Base-by-base conservation (phyloP, 2,797 vertebrate species). In the Thripadectes ignobilis region DNA sequence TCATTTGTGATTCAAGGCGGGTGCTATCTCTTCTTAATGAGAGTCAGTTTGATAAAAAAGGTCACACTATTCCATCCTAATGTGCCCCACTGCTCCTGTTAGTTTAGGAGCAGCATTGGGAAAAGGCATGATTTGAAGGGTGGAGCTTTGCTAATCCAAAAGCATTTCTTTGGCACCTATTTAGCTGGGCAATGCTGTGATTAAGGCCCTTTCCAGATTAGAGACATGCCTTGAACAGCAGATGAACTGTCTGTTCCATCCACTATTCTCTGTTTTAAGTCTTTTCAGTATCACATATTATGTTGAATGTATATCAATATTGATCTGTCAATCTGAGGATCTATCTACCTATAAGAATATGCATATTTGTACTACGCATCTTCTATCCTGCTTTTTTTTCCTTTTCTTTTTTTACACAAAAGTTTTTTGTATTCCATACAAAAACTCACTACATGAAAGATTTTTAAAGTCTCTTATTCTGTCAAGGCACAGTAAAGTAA, bases 21-120 rank as follows among this genome's bases (percentile, higher is more conserved):
- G 16, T 89, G 19, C 38, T 92, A 88, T 90, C 95, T 92, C 48
- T 82, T 76, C 92, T 76, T 73, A 89, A 85, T 7, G 29, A 90
- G 82, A 92, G 59, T 46, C 59, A 45, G 41, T 73, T 88, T 75
- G 80, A 94, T 90, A 94, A 95, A 93, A 79, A 92, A 81, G 93
- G 88, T 88, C 77, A 86, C 43, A 41, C 68, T 85, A 82, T 77
- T 90, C 57, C 80, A 85, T 46, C 14, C 30, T 82, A 73, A 78
- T 9, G n/a, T 78, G 55, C 74, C 55, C 84, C 0, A 0, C 6
- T 13, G 77, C 66, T 96, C 74, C 63, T 1, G 20, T 69, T 92
- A 66, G 58, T 78, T 93, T 78, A 78, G 84, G 18, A 61, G 36
- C 17, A 76, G 54, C 2, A 0, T 41, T 54, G 55, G 63, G 48